Percentiles rank a stretch among this genome's conserved stretches.
phyloP scores from a whole-genome alignment of 2,113 vertebrate genomes.

The Psittacara wagleri region DNA sequence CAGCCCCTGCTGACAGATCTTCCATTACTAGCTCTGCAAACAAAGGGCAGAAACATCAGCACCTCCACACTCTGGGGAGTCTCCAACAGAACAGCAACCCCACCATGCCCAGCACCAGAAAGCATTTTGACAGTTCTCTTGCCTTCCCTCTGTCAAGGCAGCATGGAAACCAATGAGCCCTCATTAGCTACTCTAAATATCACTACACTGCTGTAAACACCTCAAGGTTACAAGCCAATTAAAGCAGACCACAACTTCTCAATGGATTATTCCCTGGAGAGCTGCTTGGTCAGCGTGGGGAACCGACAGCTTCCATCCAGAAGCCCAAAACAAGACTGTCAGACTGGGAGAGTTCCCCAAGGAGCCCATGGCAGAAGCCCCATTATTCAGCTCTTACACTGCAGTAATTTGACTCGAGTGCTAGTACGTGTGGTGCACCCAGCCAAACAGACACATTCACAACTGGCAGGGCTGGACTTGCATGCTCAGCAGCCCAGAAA shows the following conservation, averaged over 20 bases:
- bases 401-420: accelerated
- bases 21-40: slow-evolving; percentile 53
- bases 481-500: not conserved
- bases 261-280: not conserved
- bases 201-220: not conserved
- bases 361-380: not conserved
- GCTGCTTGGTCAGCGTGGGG: not conserved
- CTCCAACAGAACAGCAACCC: not conserved
- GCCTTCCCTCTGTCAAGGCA: not conserved
- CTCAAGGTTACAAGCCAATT: not conserved
- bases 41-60: not conserved
- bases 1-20: slow-evolving; percentile 22
- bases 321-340: not conserved
- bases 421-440: accelerated
- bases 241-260: not conserved
- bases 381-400: not conserved
- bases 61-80: accelerated
- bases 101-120: not conserved
- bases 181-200: not conserved
- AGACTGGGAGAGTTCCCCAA: not conserved
- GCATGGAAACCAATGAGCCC: not conserved
- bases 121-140: not conserved
- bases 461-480: not conserved
- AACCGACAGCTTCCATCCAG: accelerated
- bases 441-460: not conserved